Base-by-base conservation (phyloP, 2,113 vertebrate genomes). In the Ctenodactylus gundi region DNA sequence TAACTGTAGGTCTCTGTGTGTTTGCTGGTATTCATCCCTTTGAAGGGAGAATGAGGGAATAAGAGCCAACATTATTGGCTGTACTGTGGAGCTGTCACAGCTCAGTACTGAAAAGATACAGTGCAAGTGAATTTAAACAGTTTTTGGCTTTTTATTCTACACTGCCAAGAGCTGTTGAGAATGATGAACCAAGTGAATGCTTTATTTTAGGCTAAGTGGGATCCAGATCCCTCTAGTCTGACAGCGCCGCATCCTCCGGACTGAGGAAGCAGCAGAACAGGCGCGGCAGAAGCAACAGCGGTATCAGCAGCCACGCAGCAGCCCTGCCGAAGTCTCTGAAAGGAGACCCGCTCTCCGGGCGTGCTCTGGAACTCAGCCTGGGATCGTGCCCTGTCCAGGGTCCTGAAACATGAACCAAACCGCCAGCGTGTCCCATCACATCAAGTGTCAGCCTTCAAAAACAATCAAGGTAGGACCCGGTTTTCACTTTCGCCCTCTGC, bases 391-490 rank as follows among this genome's bases (percentile, higher is more conserved):
- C 96, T 97, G 87, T 97, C 95, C 97, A 90, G 94, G 91, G 97
- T 97, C 96, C 98, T 96, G 97, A 98, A 99, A 94, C 78, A 99
- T 99, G 99, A 99, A 99, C 98, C 99, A 99, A 97, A 99, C 99
- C 60, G 99, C 99, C 94, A 98, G 98, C 41, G 99, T 99, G 58
- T 99, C 99, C 94, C 99, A 99, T 97, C 99, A 99, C 70, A 98
- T 99, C 82, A 98, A 98, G 96, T 99, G 98, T 96, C 99, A 99
- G 89, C 97, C 99, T 46, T 96, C 98, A 1, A 98, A 99, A 94
- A 85, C 97, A 68, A 98, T 99, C 96, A 99, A 99, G 99, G 99
- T 99, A 98, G 97, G 98, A 88, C 64, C 34, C 78, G 36, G 62
- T 27, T 90, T 90, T 95, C 44, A 14, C 20, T 17, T 94, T 49